Evolutionary conservation across 2,797 vertebrate genomes (phyloP), one percentile per base, ranked within the genome.

Genomic region (Rhinatrema bivittatum): DNA sequence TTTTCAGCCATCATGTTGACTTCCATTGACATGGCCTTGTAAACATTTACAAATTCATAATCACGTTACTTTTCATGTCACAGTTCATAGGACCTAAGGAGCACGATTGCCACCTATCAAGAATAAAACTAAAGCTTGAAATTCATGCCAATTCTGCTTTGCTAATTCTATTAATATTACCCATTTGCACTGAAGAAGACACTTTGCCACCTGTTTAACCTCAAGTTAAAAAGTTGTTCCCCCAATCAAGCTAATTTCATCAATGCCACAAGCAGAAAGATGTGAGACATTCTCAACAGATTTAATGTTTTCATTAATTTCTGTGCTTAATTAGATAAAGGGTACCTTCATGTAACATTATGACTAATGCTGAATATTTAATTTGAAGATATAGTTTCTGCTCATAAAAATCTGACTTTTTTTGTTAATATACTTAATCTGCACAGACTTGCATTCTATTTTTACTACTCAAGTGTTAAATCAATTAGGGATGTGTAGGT

Each of bases 271-370:
- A n/a, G 9, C 39, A 38, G 58, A 29, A 9, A 63, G n/a, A 51
- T 50, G 14, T 33, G 27, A 39, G 31, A 60, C 7, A 39, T 42
- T 9, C 24, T 11, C 34, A 23, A 4, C 10, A 42, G 8, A 16
- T 29, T 10, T 27, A 21, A 56, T 28, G 20, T 21, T 56, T 67
- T 58, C 18, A 29, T 45, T 53, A 50, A 40, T n/a, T 46, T 41
- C 38, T 24, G 18, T 32, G 20, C 7, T 19, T 49, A 60, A 36
- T 25, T 32, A 50, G 25, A 36, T 16, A 58, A 56, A 45, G 27
- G 4, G 3, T 32, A 42, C 7, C 20, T 36, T 40, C 33, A 17
- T 60, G 16, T 42, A 5, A 2, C 25, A 20, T 39, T 46, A 31
- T 25, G 17, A 58, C n/a, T 32, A 22, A 5, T 32, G 34, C 4